Conservation (phyloP, 1,140 invertebrate genomes). For the Lanistes nyassanus region DNA sequence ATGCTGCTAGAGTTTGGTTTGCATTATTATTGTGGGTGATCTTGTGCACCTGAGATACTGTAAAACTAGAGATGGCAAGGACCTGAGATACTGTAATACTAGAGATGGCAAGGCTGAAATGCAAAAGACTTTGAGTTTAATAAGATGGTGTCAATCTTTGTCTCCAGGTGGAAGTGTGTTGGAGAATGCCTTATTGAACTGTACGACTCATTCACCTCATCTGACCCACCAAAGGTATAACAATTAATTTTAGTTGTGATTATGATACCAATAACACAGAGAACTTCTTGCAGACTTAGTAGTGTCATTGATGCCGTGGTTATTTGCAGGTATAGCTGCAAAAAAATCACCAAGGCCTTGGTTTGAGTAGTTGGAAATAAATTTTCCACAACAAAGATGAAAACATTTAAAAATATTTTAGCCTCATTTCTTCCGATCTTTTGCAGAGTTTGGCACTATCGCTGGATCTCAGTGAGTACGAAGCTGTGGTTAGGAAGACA, state of each 20-base stretch:
- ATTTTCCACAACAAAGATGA: too few species aligned
- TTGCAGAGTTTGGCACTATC: conserved; percentile 47
- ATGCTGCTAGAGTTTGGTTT: too few species aligned
- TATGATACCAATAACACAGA: neutral
- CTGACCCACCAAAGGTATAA: conserved; percentile 55
- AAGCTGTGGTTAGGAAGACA: neutral
- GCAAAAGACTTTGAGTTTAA: too few species aligned
- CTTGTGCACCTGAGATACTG: too few species aligned
- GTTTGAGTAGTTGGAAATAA: too few species aligned
- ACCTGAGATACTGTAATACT: too few species aligned
- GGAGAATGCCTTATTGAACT: conserved; percentile 76
- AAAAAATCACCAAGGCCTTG: too few species aligned
- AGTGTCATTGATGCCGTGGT: neutral
- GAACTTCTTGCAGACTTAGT: too few species aligned
- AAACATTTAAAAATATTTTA: neutral
- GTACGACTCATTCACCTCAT: conserved; percentile 72
- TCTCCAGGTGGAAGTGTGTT: conserved; percentile 73
- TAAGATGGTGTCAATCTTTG: conserved; percentile 18
- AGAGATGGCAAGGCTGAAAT: too few species aligned
- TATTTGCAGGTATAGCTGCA: too few species aligned
- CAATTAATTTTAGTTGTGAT: conserved; percentile 4
- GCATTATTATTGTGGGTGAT: too few species aligned
- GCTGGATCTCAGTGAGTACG: conserved; percentile 47
- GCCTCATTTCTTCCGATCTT: neutral
- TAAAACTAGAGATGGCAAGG: too few species aligned